Base-by-base conservation (phyloP, 2,888 invertebrate species). In the Odontomyia ornata region DNA sequence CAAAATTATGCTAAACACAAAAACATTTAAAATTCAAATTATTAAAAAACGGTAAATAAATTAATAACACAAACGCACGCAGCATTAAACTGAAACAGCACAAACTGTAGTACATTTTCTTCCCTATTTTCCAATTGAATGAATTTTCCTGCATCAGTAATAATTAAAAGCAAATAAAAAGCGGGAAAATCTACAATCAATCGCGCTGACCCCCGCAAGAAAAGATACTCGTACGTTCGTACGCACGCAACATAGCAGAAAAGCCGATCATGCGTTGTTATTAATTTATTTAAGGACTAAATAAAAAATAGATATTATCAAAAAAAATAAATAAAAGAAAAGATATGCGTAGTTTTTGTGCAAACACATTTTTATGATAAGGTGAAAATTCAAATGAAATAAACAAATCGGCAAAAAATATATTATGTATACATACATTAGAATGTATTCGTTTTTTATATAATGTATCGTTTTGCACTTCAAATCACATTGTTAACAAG, bases 281-380 rank as follows among this genome's bases (percentile, higher is more conserved):
- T 69, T 69, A 69, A 69, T 69, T 69, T 69, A 69, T 69, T 46
- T 47, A 15, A 25, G 4, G 9, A 69, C 15, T 23, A 69, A 69
- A 47, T 72, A 65, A 13, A 23, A 60, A 60, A 1, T 7, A 60
- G 46, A 47, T 28, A 62, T 69, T 47, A 69, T 64, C 25, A 25
- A 69, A 47, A 13, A n/a, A n/a, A n/a, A n/a, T n/a, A n/a, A 47
- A 21, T 69, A 46, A 21, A 69, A 23, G 3, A 60, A 21, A 60
- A 64, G 64, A 78, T 72, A 67, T 67, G 78, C 72, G 71, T 60
- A 76, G 60, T 56, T 76, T 78, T 78, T 78, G 64, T 76, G 76
- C 75, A 78, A 76, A 76, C 64, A 71, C 64, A 75, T 75, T 75
- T 77, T 77, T 75, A 77, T 36, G 71, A 60, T 75, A 69, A 77